These are phyloP conservation scores for Dipodomys merriami DNA, from an alignment of 2,113 vertebrate genomes.

Conservation along the genomic window DNA sequence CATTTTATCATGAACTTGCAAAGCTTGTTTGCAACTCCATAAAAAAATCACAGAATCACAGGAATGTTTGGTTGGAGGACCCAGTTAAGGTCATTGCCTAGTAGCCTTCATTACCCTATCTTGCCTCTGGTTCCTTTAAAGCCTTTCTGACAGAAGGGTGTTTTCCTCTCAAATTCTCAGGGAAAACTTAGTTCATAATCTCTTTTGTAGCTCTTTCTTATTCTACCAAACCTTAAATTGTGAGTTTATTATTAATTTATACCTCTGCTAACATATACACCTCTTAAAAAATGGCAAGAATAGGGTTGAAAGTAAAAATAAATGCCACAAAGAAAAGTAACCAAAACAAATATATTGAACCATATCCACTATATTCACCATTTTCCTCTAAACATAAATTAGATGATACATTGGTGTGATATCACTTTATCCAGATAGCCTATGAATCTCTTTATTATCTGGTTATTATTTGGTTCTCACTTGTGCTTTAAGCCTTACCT, in stretches of 20 bases:
- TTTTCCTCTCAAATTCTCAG: conserved; percentile 10
- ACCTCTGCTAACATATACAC: not conserved
- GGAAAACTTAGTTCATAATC: not conserved
- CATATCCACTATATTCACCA: not conserved
- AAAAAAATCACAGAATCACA: conserved; percentile 66
- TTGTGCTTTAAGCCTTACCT: not conserved
- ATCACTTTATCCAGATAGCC: not conserved
- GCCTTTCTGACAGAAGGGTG: conserved; percentile 21
- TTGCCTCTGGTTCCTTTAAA: conserved; percentile 23
- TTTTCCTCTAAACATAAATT: not conserved
- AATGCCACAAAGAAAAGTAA: not conserved
- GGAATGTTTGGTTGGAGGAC: conserved; percentile 60
- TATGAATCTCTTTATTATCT: not conserved
- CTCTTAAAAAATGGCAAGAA: conserved; percentile 27
- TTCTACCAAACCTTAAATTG: not conserved
- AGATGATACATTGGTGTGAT: not conserved
- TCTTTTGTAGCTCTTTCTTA: not conserved
- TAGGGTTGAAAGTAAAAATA: not conserved
- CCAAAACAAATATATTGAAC: not conserved
- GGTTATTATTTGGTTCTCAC: not conserved
- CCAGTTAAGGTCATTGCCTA: conserved; percentile 50
- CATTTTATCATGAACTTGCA: conserved; percentile 77
- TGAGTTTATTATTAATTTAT: not conserved
- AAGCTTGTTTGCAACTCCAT: conserved; percentile 73
- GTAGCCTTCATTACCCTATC: conserved; percentile 43